Percentiles rank a stretch among this genome's conserved stretches.
These are phyloP conservation scores for Entelurus aequoreus DNA, from an alignment of 2,113 vertebrate species.

Conservation along the genomic window DNA sequence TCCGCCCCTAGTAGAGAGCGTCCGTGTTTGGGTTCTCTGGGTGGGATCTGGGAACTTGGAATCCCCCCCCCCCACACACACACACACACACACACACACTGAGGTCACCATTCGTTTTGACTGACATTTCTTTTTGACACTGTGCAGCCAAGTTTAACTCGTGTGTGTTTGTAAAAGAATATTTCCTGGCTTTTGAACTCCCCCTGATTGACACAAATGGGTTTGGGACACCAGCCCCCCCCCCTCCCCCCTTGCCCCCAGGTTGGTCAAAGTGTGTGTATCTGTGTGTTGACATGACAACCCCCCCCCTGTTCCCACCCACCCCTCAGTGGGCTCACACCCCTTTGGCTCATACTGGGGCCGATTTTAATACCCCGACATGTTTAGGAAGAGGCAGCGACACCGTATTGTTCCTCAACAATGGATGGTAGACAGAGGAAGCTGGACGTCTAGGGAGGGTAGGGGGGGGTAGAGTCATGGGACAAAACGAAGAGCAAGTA, in stretches of 20 bases:
- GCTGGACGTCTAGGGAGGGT: constrained; percentile 37
- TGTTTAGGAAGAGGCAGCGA: constrained; percentile 77
- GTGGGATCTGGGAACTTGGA: constrained; percentile 58
- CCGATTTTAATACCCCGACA: constrained; percentile 69
- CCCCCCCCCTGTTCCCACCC: constrained; percentile 13
- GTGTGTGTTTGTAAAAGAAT: constrained; percentile 42
- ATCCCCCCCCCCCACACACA: constrained; percentile 36
- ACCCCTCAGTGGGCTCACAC: constrained; percentile 7
- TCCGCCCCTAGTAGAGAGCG: neutral
- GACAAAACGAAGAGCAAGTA: constrained; percentile 52
- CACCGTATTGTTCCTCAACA: constrained; percentile 71
- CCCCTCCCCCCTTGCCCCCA: neutral
- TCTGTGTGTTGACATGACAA: constrained; percentile 47
- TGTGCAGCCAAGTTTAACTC: constrained; percentile 58
- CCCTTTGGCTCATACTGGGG: constrained; percentile 55
- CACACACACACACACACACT: constrained; percentile 24
- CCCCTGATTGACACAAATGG: constrained; percentile 65
- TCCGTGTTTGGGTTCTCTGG: constrained; percentile 32
- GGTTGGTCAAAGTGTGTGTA: constrained; percentile 52
- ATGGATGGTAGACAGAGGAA: constrained; percentile 64
- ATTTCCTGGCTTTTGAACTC: constrained; percentile 67
- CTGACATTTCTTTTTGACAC: constrained; percentile 60
- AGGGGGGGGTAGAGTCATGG: neutral
- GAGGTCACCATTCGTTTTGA: constrained; percentile 64
- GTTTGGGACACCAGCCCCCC: constrained; percentile 25